Evolutionary conservation across 2,797 vertebrate species (phyloP).

Genomic region (Mormyrus proboscirostris): DNA sequence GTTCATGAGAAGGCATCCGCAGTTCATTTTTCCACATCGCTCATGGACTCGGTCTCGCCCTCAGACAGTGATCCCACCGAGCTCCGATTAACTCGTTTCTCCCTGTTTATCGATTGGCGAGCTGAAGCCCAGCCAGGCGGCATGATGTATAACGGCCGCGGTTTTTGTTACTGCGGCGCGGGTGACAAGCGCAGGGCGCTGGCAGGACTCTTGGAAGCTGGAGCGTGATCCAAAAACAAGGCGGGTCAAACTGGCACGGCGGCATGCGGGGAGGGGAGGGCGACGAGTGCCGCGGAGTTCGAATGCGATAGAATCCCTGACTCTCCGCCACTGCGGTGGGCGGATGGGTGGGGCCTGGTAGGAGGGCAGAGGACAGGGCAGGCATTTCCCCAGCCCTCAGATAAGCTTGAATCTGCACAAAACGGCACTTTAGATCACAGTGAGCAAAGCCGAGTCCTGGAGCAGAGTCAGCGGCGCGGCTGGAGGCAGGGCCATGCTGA

Average conservation of each 20-base stretch:
- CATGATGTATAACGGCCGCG: background rate
- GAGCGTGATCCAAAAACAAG: background rate
- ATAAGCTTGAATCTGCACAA: background rate
- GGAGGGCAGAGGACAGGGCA: background rate
- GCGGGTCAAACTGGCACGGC: background rate
- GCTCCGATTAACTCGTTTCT: background rate
- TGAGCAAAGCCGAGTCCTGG: slow-evolving; percentile 1
- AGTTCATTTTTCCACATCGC: background rate
- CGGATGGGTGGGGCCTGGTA: background rate
- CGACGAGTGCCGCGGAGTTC: background rate
- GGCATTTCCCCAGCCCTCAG: background rate
- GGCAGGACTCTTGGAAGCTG: background rate
- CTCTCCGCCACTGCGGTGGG: background rate
- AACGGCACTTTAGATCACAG: slow-evolving; percentile 9
- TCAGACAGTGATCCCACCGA: background rate
- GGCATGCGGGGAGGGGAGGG: background rate
- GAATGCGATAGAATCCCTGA: background rate
- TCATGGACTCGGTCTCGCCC: background rate
- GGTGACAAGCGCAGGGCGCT: background rate
- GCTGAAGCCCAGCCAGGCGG: background rate
- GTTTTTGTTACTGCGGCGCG: background rate
- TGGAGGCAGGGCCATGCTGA: slow-evolving; percentile 42
- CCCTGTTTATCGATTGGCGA: background rate
- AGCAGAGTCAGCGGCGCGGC: slow-evolving; percentile 44
- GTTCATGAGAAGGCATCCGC: background rate